These are phyloP conservation scores for Cerastis rubricosa DNA, from an alignment of 2,888 invertebrate species.

Conservation along the genomic window DNA sequence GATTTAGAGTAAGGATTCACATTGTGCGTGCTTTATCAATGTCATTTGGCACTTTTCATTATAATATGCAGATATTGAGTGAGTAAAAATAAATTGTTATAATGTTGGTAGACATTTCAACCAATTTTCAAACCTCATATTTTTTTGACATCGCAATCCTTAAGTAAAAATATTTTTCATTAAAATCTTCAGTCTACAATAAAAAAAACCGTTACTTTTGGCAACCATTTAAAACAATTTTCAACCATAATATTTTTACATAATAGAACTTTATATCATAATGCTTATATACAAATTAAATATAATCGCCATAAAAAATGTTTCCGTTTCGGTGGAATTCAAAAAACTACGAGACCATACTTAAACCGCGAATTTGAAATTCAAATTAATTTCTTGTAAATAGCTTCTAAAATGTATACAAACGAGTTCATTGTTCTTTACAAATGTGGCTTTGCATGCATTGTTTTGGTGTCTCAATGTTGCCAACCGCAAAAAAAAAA, in stretches of 20 bases:
- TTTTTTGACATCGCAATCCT: background rate
- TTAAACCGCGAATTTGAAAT: constrained; percentile 70
- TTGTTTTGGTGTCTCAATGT: constrained; percentile 72
- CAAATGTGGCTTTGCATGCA: constrained; percentile 77
- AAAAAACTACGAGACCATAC: constrained; percentile 21
- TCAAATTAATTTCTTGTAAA: constrained; percentile 73
- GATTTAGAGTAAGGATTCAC: constrained; percentile 16
- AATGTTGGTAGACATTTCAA: background rate
- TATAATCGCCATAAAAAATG: constrained; percentile 24
- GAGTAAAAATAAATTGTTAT: background rate
- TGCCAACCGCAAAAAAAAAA: constrained; percentile 64
- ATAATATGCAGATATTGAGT: background rate
- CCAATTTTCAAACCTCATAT: background rate
- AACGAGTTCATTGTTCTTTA: constrained; percentile 70
- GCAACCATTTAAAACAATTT: background rate
- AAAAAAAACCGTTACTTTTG: background rate
- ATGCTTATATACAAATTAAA: constrained; percentile 21
- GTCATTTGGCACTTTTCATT: constrained; percentile 16
- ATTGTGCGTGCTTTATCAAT: constrained; percentile 50
- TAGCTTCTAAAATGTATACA: constrained; percentile 56
- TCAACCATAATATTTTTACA: background rate
- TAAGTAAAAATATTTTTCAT: background rate
- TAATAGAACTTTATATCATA: constrained; percentile 8
- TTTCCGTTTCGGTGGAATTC: constrained; percentile 42
- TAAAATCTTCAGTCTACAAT: background rate